Conservation (phyloP, 1,140 invertebrate genomes). For the Apis cerana region DNA sequence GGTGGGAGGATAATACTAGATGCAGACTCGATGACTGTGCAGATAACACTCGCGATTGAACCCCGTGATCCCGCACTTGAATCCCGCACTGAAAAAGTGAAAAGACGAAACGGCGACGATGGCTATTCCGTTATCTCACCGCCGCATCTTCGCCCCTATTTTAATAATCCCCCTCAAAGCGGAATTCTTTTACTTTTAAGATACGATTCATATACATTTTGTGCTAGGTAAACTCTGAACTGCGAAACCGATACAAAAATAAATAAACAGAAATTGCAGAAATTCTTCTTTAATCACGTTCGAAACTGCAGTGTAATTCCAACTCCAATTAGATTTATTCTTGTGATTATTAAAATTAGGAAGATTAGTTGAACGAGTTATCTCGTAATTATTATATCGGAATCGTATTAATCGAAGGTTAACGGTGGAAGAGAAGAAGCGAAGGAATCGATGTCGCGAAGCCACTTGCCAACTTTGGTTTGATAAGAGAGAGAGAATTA, state of each 20-base stretch:
- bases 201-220: background rate
- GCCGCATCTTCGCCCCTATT: constrained; percentile 20
- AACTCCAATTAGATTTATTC: too few species aligned
- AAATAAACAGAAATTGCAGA: too few species aligned
- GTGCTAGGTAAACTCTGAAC: too few species aligned
- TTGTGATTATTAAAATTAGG: too few species aligned
- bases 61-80: constrained; percentile 21
- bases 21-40: constrained; percentile 23
- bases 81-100: constrained; percentile 30
- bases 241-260: too few species aligned
- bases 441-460: constrained; percentile 52
- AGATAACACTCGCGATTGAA: constrained; percentile 26
- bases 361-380: too few species aligned
- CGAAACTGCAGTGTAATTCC: too few species aligned
- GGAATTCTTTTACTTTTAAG: background rate
- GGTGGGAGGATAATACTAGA: constrained; percentile 1
- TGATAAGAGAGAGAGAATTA: background rate
- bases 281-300: too few species aligned
- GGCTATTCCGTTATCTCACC: background rate
- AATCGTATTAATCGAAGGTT: background rate
- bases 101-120: background rate
- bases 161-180: constrained; percentile 6
- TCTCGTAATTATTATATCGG: background rate
- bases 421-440: background rate
- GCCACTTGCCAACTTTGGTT: background rate